phyloP scores from a whole-genome alignment of 2,797 vertebrate species.

The Lacerta agilis region DNA sequence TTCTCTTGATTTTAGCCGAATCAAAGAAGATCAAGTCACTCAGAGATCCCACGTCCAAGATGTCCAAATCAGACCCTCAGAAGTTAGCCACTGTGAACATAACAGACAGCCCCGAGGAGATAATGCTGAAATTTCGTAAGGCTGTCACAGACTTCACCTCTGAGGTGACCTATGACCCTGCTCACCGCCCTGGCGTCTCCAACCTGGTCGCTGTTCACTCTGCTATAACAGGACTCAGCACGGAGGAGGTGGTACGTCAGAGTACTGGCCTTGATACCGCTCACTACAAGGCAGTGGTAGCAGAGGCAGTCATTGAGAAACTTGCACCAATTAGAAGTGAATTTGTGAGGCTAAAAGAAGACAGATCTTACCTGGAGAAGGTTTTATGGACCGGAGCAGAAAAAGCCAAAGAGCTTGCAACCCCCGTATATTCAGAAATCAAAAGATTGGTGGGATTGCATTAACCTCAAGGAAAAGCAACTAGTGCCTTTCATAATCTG shows the following conservation, averaged over 20 bases:
- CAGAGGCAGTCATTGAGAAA: slow-evolving; percentile 87
- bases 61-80: slow-evolving; percentile 96
- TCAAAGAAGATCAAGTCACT: slow-evolving; percentile 92
- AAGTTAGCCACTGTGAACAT: slow-evolving; percentile 85
- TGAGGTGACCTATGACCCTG: slow-evolving; percentile 90
- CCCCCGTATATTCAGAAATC: slow-evolving; percentile 84
- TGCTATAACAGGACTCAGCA: slow-evolving; percentile 75
- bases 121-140: slow-evolving; percentile 90
- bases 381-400: slow-evolving; percentile 82
- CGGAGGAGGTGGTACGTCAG: slow-evolving; percentile 82
- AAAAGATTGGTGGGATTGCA: slow-evolving; percentile 86
- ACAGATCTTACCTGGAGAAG: slow-evolving; percentile 81
- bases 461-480: slow-evolving; percentile 61
- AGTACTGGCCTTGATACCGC: slow-evolving; percentile 86
- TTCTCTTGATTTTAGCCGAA: slow-evolving; percentile 73
- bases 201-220: slow-evolving; percentile 91
- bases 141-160: slow-evolving; percentile 95
- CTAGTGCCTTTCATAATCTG: neutral
- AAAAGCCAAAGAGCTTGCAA: slow-evolving; percentile 86
- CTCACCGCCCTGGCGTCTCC: slow-evolving; percentile 86
- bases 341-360: slow-evolving; percentile 83
- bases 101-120: slow-evolving; percentile 89
- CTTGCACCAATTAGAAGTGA: slow-evolving; percentile 87
- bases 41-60: slow-evolving; percentile 89
- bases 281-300: slow-evolving; percentile 87